phyloP scores from a whole-genome alignment of 2,797 vertebrate genomes.

The Clarias laeviceps region DNA sequence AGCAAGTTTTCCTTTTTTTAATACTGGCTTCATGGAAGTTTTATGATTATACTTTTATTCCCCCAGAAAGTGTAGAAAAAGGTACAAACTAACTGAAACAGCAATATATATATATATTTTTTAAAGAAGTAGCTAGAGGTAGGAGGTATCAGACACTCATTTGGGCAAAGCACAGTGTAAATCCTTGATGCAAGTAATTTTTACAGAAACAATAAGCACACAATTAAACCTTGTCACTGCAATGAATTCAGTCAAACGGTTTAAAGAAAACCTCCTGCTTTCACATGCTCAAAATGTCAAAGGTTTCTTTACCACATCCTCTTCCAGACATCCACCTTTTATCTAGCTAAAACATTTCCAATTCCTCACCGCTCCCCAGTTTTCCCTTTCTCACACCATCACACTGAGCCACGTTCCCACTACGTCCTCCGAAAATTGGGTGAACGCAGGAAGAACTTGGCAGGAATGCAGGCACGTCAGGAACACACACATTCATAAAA shows the following conservation, averaged over 20 bases:
- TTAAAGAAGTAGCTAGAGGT: not conserved
- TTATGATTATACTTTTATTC: not conserved
- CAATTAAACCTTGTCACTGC: not conserved
- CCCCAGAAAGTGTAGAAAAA: not conserved
- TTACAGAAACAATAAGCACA: not conserved
- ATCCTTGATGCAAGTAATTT: not conserved
- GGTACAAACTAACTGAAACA: not conserved
- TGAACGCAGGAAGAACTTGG: too few species aligned
- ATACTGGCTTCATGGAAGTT: not conserved
- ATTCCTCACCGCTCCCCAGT: not conserved
- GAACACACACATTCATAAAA: too few species aligned
- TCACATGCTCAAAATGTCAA: not conserved
- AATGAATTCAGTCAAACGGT: conserved; percentile 4
- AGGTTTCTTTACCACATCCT: not conserved
- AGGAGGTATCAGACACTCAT: not conserved
- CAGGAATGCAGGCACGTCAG: too few species aligned
- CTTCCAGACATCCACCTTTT: not conserved
- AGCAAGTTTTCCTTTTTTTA: not conserved
- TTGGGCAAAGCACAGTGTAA: not conserved
- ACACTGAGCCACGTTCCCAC: not conserved
- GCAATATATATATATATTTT: too few species aligned
- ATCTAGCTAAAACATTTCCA: not conserved
- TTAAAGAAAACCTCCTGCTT: not conserved
- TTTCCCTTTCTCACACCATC: not conserved
- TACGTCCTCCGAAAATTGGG: too few species aligned